A percentile compares a stretch with the other conserved stretches of the same genome.
These are phyloP conservation scores for Anneissia japonica DNA, from an alignment of 35 echinoderm and acorn worm genomes.

Conservation along the genomic window DNA sequence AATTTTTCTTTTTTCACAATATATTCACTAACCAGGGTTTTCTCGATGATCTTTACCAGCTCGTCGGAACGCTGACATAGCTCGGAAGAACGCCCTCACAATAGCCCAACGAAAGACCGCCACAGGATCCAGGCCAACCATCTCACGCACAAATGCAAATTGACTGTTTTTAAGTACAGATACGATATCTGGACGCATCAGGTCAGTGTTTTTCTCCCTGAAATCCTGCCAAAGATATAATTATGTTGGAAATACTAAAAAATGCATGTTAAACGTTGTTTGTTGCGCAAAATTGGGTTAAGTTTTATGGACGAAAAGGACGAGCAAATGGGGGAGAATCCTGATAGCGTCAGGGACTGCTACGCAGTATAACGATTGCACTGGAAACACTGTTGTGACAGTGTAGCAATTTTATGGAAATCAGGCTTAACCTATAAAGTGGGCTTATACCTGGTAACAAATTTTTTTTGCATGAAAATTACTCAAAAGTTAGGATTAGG, in stretches of 20 bases:
- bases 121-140: conserved; percentile 84
- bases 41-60: conserved; percentile 59
- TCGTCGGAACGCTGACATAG: conserved; percentile 46
- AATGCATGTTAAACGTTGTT: background rate
- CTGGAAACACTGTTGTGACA: too few species aligned
- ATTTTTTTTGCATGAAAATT: too few species aligned
- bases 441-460: too few species aligned
- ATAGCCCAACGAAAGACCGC: conserved; percentile 98
- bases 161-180: conserved; percentile 93
- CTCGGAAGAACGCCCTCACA: conserved; percentile 89
- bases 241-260: too few species aligned
- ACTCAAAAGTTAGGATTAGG: too few species aligned
- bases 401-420: too few species aligned
- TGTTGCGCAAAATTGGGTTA: background rate
- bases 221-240: conserved; percentile 73
- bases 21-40: background rate
- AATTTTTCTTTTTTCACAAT: background rate
- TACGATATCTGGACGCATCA: conserved; percentile 79
- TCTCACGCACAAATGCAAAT: conserved; percentile 79
- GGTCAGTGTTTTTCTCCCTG: conserved; percentile 88
- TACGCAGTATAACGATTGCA: too few species aligned
- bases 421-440: too few species aligned
- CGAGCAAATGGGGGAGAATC: background rate
- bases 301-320: background rate
- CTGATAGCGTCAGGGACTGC: background rate